phyloP scores from a whole-genome alignment of 2,113 vertebrate genomes.

The Nycticryphes semicollaris region DNA sequence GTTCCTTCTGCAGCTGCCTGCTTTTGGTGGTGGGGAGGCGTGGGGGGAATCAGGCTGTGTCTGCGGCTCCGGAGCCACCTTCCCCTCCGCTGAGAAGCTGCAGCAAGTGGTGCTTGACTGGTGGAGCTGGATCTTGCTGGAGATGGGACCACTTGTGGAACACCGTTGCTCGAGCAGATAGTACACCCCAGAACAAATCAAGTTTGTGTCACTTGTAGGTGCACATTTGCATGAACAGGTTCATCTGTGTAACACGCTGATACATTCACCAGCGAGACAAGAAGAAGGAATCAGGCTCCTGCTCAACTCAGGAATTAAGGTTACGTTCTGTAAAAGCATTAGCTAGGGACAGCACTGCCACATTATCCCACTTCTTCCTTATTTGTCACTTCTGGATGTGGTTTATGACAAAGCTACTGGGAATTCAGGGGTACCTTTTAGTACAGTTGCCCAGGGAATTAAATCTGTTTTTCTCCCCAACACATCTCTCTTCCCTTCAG shows the following conservation, averaged over 20 bases:
- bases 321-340: background rate
- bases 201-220: rapidly evolving
- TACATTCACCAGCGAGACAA: rapidly evolving
- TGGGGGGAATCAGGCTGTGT: background rate
- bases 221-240: rapidly evolving
- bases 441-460: slow-evolving; percentile 8
- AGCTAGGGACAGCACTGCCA: background rate
- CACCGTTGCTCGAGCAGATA: background rate
- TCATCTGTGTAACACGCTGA: rapidly evolving
- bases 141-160: background rate
- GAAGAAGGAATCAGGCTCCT: background rate
- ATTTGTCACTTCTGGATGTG: background rate
- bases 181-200: rapidly evolving
- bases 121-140: background rate
- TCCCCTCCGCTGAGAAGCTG: background rate
- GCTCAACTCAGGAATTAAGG: background rate
- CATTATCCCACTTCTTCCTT: background rate
- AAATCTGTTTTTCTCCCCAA: background rate
- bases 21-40: rapidly evolving
- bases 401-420: background rate
- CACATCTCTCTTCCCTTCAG: background rate
- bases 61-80: rapidly evolving
- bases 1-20: background rate
- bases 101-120: background rate
- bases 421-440: slow-evolving; percentile 42